These are phyloP conservation scores for Indri indri DNA, from an alignment of 2,113 vertebrate genomes.

Conservation along the genomic window DNA sequence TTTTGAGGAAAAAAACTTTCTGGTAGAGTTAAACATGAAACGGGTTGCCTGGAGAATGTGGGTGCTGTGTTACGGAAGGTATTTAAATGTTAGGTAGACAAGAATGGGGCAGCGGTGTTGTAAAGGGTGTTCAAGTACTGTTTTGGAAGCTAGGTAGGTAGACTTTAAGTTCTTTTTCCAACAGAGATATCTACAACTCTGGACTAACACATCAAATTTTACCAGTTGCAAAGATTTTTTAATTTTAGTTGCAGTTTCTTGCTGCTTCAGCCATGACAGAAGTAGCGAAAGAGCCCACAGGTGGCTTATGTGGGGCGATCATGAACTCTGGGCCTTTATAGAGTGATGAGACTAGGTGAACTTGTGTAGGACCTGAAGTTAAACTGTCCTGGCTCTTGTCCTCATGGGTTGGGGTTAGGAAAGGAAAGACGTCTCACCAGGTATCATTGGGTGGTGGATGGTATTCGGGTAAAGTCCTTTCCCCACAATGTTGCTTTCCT, in stretches of 20 bases:
- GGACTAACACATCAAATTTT: neutral
- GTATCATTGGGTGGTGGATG: neutral
- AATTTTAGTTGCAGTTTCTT: neutral
- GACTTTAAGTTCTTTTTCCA: neutral
- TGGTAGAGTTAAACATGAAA: neutral
- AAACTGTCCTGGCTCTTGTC: neutral
- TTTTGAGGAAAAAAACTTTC: neutral
- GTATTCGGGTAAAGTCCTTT: neutral
- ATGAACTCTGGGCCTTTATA: neutral
- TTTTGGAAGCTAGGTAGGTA: neutral
- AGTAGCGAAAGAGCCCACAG: neutral
- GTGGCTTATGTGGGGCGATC: neutral
- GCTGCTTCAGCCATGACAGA: neutral
- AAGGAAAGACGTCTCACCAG: neutral
- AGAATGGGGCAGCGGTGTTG: neutral
- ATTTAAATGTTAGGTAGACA: neutral
- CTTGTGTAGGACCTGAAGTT: neutral
- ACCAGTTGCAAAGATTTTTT: neutral
- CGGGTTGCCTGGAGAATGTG: neutral
- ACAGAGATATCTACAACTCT: neutral
- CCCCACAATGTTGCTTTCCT: neutral
- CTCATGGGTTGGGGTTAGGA: too few relatives aligned
- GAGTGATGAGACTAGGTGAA: neutral
- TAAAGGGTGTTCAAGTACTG: neutral
- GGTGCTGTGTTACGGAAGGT: neutral